phyloP scores from a whole-genome alignment of 1,140 invertebrate genomes.

The Musca domestica region DNA sequence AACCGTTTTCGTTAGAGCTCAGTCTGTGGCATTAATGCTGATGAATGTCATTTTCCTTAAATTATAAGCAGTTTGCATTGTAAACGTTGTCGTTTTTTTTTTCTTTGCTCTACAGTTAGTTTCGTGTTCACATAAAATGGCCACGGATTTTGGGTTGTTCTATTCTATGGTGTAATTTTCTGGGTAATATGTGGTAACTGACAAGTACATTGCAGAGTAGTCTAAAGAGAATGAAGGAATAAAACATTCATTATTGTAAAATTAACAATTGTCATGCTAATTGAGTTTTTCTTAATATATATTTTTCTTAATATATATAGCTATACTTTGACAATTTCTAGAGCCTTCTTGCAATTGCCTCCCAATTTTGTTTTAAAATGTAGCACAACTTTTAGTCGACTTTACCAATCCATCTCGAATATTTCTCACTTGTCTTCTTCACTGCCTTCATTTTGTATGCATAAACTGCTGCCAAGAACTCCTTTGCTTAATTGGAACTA shows the following conservation, averaged over 20 bases:
- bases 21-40: conserved; percentile 20
- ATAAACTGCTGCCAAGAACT: background rate
- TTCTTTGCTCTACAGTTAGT: background rate
- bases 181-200: background rate
- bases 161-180: background rate
- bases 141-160: background rate
- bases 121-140: background rate
- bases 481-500: conserved; percentile 9
- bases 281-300: too few species aligned
- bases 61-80: conserved; percentile 25
- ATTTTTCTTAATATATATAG: too few species aligned
- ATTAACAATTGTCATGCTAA: too few species aligned
- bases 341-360: background rate
- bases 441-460: background rate
- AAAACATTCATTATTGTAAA: too few species aligned
- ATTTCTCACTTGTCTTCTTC: background rate
- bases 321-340: background rate
- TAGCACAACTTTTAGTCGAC: background rate
- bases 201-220: too few species aligned
- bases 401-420: background rate
- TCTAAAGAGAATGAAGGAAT: too few species aligned
- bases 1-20: background rate
- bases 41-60: conserved; percentile 22
- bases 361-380: background rate
- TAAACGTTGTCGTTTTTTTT: conserved; percentile 1